Evolutionary conservation across 2,888 invertebrate species (phyloP).

Genomic region (Xestobium rufovillosum): DNA sequence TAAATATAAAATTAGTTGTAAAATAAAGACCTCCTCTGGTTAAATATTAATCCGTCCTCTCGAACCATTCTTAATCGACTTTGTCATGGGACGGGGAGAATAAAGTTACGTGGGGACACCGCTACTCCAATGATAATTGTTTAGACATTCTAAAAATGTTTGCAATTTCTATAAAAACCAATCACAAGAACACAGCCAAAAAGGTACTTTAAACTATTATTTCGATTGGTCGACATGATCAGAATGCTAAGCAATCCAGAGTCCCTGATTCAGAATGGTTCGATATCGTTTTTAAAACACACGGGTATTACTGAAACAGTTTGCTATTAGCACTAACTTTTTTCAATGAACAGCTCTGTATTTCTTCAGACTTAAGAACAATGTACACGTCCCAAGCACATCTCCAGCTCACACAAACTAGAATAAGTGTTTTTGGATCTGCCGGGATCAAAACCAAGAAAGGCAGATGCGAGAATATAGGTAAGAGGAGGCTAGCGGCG

Average conservation of each 20-base stretch:
- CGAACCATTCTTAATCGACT: too few species aligned
- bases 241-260: neutral
- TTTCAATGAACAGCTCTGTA: conserved; percentile 31
- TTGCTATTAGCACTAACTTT: conserved; percentile 40
- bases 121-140: too few species aligned
- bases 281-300: conserved; percentile 28
- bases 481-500: conserved; percentile 29
- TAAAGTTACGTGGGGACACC: too few species aligned
- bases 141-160: conserved; percentile 1
- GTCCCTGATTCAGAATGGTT: conserved; percentile 20
- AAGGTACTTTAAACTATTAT: neutral
- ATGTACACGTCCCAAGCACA: conserved; percentile 35
- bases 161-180: neutral
- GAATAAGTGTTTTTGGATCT: conserved; percentile 20
- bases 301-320: conserved; percentile 26
- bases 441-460: conserved; percentile 6
- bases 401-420: conserved; percentile 34
- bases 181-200: neutral
- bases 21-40: too few species aligned
- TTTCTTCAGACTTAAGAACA: conserved; percentile 31
- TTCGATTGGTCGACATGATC: conserved; percentile 1
- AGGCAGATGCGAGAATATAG: neutral
- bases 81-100: too few species aligned
- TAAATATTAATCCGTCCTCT: too few species aligned
- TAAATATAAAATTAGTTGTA: too few species aligned